Conservation (phyloP, 2,888 invertebrate genomes). For the Lochmaea capreae region DNA sequence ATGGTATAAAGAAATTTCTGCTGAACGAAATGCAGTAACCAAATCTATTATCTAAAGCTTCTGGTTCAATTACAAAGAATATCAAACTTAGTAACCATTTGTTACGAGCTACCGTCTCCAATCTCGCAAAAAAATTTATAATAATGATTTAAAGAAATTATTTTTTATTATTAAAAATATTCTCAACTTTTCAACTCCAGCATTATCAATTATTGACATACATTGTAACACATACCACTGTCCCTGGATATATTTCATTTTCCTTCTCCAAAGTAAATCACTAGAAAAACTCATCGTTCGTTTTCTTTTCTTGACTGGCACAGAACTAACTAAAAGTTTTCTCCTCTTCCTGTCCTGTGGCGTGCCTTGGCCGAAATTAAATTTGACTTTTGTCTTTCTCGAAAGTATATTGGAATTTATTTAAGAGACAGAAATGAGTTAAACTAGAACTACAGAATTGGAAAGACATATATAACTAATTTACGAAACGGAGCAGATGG, state of each 20-base stretch:
- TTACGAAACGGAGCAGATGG: background rate
- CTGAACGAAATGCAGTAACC: too few relatives aligned
- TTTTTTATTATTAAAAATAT: too few relatives aligned
- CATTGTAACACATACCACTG: background rate
- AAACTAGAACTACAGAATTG: constrained; percentile 11
- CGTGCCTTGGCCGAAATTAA: constrained; percentile 26
- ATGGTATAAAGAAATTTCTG: too few relatives aligned
- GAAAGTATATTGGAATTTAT: constrained; percentile 17
- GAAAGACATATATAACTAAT: background rate
- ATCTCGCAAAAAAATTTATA: too few relatives aligned
- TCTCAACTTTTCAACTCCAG: too few relatives aligned
- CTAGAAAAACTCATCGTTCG: constrained; percentile 2
- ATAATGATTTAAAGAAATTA: too few relatives aligned
- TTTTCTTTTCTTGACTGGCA: background rate
- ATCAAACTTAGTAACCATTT: too few relatives aligned
- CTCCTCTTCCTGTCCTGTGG: constrained; percentile 1
- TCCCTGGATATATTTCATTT: background rate
- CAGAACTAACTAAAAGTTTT: constrained; percentile 15
- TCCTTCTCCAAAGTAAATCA: background rate
- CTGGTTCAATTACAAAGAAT: too few relatives aligned
- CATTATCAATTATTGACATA: background rate
- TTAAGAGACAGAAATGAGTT: constrained; percentile 28
- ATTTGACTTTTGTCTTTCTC: constrained; percentile 35
- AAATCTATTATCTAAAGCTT: too few relatives aligned
- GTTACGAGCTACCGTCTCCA: too few relatives aligned